A percentile compares a stretch with the other conserved stretches of the same genome.
phyloP scores from a whole-genome alignment of 2,888 invertebrate genomes.

The Hedychridium roseum region DNA sequence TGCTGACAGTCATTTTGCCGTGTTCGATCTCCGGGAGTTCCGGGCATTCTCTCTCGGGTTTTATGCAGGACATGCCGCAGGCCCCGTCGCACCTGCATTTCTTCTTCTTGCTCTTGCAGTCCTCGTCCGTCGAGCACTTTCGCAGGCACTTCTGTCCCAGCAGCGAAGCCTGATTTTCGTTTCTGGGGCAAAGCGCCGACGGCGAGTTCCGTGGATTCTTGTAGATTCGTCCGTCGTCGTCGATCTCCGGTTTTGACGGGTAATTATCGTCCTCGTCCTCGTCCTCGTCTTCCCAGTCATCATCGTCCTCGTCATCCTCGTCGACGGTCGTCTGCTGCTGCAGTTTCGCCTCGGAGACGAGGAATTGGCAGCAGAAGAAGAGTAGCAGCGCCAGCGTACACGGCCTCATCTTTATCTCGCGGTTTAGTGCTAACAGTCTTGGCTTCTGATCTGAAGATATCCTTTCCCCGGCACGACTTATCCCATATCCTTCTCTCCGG shows the following conservation, averaged over 20 bases:
- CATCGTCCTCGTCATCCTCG: slow-evolving; percentile 67
- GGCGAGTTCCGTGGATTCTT: slow-evolving; percentile 91
- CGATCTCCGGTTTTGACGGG: slow-evolving; percentile 67
- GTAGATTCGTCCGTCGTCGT: slow-evolving; percentile 83
- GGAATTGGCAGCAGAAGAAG: slow-evolving; percentile 45
- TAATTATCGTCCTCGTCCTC: slow-evolving; percentile 61
- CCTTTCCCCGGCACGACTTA: too few relatives aligned
- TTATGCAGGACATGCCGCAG: slow-evolving; percentile 97
- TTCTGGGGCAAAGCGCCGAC: slow-evolving; percentile 83
- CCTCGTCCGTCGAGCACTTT: slow-evolving; percentile 92
- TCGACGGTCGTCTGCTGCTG: slow-evolving; percentile 50
- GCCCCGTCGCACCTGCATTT: slow-evolving; percentile 96
- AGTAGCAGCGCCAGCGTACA: slow-evolving; percentile 43
- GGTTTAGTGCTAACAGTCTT: too few relatives aligned
- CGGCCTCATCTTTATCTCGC: slow-evolving; percentile 47
- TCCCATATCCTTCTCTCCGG: slow-evolving; percentile 9
- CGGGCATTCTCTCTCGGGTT: slow-evolving; percentile 92
- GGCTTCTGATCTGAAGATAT: too few relatives aligned
- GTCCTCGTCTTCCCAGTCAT: slow-evolving; percentile 66
- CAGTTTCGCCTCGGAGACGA: slow-evolving; percentile 56
- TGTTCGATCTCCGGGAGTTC: slow-evolving; percentile 79
- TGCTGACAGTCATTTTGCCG: slow-evolving; percentile 79
- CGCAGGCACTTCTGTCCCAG: slow-evolving; percentile 88
- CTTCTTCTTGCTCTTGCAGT: slow-evolving; percentile 96
- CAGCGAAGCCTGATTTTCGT: slow-evolving; percentile 84